Percentiles rank a stretch among this genome's conserved stretches.
phyloP scores from a whole-genome alignment of 2,888 invertebrate species.

The Sialis lutaria region DNA sequence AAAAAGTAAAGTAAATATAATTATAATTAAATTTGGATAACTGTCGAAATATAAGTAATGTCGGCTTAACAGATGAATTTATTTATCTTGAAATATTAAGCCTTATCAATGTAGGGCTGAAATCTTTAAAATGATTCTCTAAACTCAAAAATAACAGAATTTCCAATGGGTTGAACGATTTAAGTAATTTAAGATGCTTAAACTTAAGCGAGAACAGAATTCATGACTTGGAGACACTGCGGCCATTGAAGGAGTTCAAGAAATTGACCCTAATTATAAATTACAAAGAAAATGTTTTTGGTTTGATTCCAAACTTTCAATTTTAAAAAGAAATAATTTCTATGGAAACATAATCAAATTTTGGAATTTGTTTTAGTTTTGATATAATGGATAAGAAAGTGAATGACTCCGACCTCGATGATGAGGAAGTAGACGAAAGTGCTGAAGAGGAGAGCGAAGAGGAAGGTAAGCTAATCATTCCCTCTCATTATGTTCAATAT shows the following conservation, averaged over 20 bases:
- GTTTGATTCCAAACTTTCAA: too few relatives aligned
- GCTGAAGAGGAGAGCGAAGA: too few relatives aligned
- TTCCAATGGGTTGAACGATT: constrained; percentile 72
- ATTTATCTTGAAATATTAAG: constrained; percentile 77
- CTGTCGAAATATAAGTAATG: constrained; percentile 82
- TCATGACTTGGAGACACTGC: constrained; percentile 78
- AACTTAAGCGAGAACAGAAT: constrained; percentile 96
- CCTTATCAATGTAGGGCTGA: constrained; percentile 90
- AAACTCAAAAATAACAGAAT: constrained; percentile 85
- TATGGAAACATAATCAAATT: too few relatives aligned
- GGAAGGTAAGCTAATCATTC: too few relatives aligned
- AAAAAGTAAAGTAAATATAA: too few relatives aligned
- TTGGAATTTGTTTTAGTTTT: too few relatives aligned
- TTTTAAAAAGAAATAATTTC: too few relatives aligned
- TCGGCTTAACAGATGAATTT: constrained; percentile 88
- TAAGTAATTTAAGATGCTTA: constrained; percentile 72
- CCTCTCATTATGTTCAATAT: too few relatives aligned
- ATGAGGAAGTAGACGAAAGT: too few relatives aligned
- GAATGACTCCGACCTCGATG: too few relatives aligned
- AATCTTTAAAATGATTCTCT: constrained; percentile 90
- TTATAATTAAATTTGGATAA: constrained; percentile 80
- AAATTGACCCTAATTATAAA: constrained; percentile 42
- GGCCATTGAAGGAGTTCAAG: constrained; percentile 76
- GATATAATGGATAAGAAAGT: too few relatives aligned
- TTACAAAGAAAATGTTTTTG: too few relatives aligned